These are phyloP conservation scores for Lagopus leucura DNA, from an alignment of 2,113 vertebrate genomes.

Conservation along the genomic window DNA sequence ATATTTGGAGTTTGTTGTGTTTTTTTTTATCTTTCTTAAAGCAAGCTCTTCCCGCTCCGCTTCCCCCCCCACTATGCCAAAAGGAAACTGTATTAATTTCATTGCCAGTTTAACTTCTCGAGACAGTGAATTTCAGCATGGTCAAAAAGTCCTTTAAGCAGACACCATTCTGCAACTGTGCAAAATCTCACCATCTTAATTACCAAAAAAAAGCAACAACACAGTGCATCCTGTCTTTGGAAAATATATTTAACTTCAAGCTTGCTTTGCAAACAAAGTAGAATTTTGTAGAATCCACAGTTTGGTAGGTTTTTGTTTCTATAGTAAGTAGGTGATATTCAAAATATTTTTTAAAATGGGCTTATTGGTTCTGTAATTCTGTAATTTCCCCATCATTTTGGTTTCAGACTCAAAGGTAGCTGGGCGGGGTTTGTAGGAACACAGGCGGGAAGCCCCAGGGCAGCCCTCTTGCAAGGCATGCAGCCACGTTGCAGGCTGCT, in stretches of 20 bases:
- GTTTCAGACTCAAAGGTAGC: neutral
- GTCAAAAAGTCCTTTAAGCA: neutral
- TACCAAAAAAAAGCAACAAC: neutral
- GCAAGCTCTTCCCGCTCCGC: neutral
- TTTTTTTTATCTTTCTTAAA: neutral
- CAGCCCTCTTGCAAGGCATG: neutral
- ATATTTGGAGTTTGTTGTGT: neutral
- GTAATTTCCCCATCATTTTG: neutral
- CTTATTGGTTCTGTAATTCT: neutral
- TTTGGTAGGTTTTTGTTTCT: neutral
- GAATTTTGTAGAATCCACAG: neutral
- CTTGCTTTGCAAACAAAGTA: constrained; percentile 12
- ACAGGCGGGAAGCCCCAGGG: neutral
- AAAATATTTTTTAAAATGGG: neutral
- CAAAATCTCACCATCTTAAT: neutral
- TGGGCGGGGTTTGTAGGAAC: neutral
- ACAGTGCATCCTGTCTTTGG: neutral
- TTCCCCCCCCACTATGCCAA: neutral
- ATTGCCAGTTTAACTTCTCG: neutral
- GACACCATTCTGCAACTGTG: neutral
- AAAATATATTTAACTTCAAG: neutral
- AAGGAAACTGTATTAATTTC: neutral
- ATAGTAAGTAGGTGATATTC: neutral
- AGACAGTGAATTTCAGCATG: neutral
- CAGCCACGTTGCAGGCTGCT: neutral